phyloP scores from a whole-genome alignment of 23 tunicate species.

The Oikopleura dioica region DNA sequence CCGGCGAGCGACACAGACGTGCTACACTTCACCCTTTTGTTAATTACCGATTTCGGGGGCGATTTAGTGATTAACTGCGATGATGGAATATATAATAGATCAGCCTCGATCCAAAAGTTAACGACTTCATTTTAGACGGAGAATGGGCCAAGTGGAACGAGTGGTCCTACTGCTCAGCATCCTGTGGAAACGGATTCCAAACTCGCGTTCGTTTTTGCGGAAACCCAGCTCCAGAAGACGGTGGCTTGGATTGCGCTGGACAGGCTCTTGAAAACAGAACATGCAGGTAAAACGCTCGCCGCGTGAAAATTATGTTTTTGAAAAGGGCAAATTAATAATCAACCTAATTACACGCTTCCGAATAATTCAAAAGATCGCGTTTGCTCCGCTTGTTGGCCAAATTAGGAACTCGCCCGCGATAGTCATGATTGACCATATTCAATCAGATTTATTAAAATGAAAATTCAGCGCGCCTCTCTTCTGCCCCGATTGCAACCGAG shows the following conservation, averaged over 20 bases:
- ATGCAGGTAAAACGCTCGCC: conserved; percentile 10
- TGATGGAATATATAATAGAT: background rate
- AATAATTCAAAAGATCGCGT: too few species aligned
- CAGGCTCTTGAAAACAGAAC: background rate
- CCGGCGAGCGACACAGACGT: too few species aligned
- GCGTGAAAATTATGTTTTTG: too few species aligned
- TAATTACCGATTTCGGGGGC: too few species aligned
- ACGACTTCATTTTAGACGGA: background rate
- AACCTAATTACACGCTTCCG: too few species aligned
- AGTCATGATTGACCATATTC: too few species aligned
- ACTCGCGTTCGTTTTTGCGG: background rate
- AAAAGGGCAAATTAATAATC: too few species aligned
- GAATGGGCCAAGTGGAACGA: background rate
- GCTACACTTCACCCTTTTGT: too few species aligned
- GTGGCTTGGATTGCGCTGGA: background rate
- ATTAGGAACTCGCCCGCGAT: too few species aligned
- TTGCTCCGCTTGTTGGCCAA: too few species aligned
- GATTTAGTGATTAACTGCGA: too few species aligned
- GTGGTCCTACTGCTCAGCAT: background rate
- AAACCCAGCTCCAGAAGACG: conserved; percentile 7
- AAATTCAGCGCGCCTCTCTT: background rate
- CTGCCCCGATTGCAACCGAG: conserved; percentile 1
- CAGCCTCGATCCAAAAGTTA: background rate
- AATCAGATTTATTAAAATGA: too few species aligned
- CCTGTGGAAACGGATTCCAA: background rate